Percentiles rank a stretch among this genome's conserved stretches.
These are phyloP conservation scores for Ecdyonurus torrentis DNA, from an alignment of 2,888 invertebrate species.

Conservation along the genomic window DNA sequence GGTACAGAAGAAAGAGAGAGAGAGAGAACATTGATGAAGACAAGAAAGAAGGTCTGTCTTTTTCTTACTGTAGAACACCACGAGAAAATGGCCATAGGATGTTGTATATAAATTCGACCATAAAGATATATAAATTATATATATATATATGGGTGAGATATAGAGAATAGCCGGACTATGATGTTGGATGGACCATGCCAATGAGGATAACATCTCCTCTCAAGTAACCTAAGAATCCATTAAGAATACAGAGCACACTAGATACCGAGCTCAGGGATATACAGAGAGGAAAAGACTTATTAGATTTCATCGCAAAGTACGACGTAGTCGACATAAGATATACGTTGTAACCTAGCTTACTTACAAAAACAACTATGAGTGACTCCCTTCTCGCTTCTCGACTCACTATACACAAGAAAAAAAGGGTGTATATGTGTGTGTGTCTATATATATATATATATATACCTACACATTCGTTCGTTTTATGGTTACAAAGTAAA, in stretches of 20 bases:
- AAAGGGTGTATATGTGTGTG: neutral
- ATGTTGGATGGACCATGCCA: neutral
- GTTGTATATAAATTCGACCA: no score
- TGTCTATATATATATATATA: no score
- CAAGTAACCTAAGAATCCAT: neutral
- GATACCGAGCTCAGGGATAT: neutral
- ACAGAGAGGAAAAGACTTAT: neutral
- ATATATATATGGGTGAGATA: no score
- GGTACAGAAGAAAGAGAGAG: neutral
- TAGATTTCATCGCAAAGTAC: neutral
- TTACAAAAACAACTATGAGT: no score
- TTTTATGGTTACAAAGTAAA: neutral
- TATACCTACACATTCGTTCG: no score
- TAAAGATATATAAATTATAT: no score
- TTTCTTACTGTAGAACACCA: no score
- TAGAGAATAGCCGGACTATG: no score
- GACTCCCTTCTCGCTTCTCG: no score
- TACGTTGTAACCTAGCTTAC: neutral
- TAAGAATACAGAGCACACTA: neutral
- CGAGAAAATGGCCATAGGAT: no score
- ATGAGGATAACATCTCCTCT: neutral
- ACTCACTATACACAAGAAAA: neutral
- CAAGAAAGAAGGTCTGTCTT: neutral
- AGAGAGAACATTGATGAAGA: neutral
- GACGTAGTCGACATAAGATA: neutral